Conservation (phyloP, 2,113 vertebrate species). For the Toxotes jaculatrix region DNA sequence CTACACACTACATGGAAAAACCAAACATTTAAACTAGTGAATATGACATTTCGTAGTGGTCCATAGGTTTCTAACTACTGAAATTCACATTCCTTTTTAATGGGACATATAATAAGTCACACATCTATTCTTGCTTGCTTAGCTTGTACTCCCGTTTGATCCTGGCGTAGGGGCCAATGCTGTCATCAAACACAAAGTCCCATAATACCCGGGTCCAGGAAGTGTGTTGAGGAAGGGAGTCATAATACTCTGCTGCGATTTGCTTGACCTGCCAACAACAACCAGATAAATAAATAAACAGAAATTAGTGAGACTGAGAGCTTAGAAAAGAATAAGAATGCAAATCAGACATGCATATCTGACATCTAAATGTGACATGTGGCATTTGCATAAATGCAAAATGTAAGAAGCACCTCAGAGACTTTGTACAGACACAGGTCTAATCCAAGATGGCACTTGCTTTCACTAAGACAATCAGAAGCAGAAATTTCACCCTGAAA, state of each 20-base stretch:
- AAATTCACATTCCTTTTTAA: constrained; percentile 20
- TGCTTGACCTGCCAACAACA: constrained; percentile 89
- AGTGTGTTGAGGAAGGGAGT: constrained; percentile 92
- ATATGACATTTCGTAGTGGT: background rate
- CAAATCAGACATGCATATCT: background rate
- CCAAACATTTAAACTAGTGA: background rate
- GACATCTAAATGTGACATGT: background rate
- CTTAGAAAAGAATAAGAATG: background rate
- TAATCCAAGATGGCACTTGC: background rate
- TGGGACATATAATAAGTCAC: background rate
- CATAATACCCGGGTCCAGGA: constrained; percentile 95
- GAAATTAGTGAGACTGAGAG: background rate
- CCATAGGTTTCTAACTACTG: background rate
- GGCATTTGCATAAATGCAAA: background rate
- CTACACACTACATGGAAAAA: background rate
- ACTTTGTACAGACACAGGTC: background rate
- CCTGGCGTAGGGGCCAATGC: constrained; percentile 91
- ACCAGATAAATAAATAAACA: background rate
- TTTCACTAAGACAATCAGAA: background rate
- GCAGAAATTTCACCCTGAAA: background rate
- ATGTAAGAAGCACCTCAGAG: background rate
- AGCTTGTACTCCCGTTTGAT: constrained; percentile 92
- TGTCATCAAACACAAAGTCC: constrained; percentile 96
- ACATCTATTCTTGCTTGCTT: constrained; percentile 75
- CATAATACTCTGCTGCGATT: constrained; percentile 96